These are phyloP conservation scores for Stenodema calcarata DNA, from an alignment of 2,888 invertebrate genomes.

Conservation along the genomic window DNA sequence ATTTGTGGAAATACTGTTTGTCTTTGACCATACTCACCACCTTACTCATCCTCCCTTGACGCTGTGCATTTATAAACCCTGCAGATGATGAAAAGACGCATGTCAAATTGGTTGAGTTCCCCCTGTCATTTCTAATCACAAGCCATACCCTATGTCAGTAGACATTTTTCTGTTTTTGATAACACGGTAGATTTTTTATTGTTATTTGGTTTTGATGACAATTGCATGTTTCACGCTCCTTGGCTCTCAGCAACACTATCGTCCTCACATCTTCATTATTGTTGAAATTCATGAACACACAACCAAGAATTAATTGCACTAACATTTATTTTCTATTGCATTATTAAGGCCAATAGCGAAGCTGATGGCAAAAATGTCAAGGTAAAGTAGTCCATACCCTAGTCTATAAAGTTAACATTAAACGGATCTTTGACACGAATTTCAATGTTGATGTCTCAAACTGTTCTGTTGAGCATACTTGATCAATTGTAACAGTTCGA, in stretches of 20 bases:
- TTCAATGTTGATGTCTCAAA: background rate
- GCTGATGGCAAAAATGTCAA: conserved; percentile 91
- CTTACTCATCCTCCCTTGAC: background rate
- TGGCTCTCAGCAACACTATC: background rate
- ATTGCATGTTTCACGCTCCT: background rate
- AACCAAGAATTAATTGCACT: conserved; percentile 54
- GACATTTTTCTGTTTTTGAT: background rate
- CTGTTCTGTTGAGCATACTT: background rate
- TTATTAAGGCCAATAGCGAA: conserved; percentile 82
- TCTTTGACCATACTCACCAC: background rate
- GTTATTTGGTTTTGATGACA: background rate
- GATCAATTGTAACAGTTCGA: background rate
- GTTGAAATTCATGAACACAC: conserved; percentile 1
- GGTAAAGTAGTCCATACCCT: conserved; percentile 71
- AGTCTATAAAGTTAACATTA: conserved; percentile 7
- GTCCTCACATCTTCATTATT: background rate
- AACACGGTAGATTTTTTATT: background rate
- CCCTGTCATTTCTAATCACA: background rate
- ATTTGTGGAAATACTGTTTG: background rate
- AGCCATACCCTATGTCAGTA: background rate
- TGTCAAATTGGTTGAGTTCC: background rate
- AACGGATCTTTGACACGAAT: background rate
- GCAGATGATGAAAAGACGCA: background rate
- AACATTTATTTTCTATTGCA: conserved; percentile 56
- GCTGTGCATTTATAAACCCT: background rate